phyloP scores from a whole-genome alignment of 2,113 vertebrate species.

The Lasiurus borealis region DNA sequence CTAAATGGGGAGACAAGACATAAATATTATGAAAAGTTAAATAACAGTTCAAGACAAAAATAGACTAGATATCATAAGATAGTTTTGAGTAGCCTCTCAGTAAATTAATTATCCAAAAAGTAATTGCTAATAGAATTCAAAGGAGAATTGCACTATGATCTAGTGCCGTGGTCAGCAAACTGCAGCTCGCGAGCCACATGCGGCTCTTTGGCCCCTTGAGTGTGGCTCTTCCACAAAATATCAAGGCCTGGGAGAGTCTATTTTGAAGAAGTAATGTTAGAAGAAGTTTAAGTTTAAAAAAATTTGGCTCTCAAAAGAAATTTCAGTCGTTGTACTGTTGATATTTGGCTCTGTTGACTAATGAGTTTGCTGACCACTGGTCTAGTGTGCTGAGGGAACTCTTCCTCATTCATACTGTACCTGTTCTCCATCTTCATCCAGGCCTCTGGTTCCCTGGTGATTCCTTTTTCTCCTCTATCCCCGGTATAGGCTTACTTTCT shows the following conservation, averaged over 20 bases:
- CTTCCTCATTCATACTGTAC: not conserved
- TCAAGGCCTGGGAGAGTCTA: too few relatives aligned
- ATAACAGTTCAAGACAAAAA: constrained; percentile 7
- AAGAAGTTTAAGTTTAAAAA: too few relatives aligned
- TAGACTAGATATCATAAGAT: not conserved
- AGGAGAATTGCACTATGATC: not conserved
- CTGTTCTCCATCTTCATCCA: not conserved
- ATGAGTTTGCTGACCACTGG: too few relatives aligned
- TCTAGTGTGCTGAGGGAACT: not conserved
- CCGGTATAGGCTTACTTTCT: not conserved
- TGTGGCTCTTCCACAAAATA: too few relatives aligned
- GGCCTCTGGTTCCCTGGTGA: not conserved
- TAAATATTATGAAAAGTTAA: constrained; percentile 57
- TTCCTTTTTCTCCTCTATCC: not conserved
- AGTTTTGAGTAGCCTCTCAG: constrained; percentile 12
- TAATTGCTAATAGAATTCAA: not conserved
- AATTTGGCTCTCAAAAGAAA: too few relatives aligned
- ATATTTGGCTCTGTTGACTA: too few relatives aligned
- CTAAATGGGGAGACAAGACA: not conserved
- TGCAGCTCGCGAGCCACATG: too few relatives aligned
- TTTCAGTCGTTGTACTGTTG: too few relatives aligned
- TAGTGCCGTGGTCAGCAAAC: too few relatives aligned
- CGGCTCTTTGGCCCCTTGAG: too few relatives aligned
- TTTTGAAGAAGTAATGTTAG: too few relatives aligned
- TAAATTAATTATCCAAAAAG: constrained; percentile 34